phyloP scores from a whole-genome alignment of 2,888 invertebrate species.

The Diarsia brunnea region DNA sequence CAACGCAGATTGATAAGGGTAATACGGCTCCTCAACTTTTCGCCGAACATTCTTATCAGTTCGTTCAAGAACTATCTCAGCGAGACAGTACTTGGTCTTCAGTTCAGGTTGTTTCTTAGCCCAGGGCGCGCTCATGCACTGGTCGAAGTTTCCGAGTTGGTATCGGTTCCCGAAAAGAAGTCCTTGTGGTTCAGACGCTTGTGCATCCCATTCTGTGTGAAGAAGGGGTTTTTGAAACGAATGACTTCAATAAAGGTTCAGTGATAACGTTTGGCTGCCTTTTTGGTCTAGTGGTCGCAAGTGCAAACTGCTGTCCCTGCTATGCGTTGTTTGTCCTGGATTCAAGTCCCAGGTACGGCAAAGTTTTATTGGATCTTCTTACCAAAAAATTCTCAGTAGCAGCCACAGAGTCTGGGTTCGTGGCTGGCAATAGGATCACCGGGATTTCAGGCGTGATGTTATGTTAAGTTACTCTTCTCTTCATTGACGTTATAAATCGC shows the following conservation, averaged over 20 bases:
- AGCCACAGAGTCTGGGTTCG: no score
- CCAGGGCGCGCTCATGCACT: slow-evolving; percentile 88
- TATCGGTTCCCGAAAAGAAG: slow-evolving; percentile 90
- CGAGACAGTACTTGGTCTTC: slow-evolving; percentile 87
- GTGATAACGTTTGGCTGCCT: neutral
- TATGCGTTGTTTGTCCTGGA: no score
- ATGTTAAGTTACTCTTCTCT: no score
- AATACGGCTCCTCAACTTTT: slow-evolving; percentile 69
- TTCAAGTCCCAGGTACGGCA: no score
- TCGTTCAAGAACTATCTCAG: slow-evolving; percentile 84
- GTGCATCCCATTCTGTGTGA: slow-evolving; percentile 91
- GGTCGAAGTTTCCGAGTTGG: slow-evolving; percentile 92
- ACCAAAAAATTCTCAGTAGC: no score
- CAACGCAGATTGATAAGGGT: slow-evolving; percentile 85
- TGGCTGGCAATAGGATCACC: no score
- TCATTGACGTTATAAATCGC: neutral
- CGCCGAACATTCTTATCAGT: slow-evolving; percentile 75
- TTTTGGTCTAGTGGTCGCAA: no score
- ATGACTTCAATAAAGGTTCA: neutral
- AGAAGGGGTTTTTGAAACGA: neutral
- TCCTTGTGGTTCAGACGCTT: slow-evolving; percentile 90
- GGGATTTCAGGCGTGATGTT: no score
- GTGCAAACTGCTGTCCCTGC: no score
- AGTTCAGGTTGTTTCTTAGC: slow-evolving; percentile 75
- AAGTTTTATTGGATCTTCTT: no score